Evolutionary conservation across 35 echinoderm and acorn worm species (phyloP), one percentile per base, ranked within the genome.

Genomic region (Anneissia japonica): DNA sequence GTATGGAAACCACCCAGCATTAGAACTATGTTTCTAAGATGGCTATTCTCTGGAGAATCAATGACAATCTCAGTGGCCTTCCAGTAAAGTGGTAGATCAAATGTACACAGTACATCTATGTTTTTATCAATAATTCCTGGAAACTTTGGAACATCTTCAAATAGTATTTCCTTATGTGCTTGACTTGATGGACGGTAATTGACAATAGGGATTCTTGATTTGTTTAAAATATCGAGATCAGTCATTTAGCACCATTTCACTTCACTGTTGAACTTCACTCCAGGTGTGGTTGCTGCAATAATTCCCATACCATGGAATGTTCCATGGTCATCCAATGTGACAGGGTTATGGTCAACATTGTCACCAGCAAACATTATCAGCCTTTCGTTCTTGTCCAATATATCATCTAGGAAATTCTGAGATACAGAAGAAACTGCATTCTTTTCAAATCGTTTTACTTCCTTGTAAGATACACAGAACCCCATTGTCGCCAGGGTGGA

Each of bases 271-370:
- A 38, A 35, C 36, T 83, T 74, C 46, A 36, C 33, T 30, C 28
- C 83, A 72, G 84, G 90, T 34, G 84, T 79, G 72, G 56, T 31
- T 31, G 88, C 38, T 10, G 92, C 88, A 77, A 94, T 90, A 11
- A 87, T 87, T 0, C 92, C 88, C 92, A 94, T 94, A 37, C 92
- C 88, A 90, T 94, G 92, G 37, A 94, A 94, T 41, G 92, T 74
- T 32, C 46, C 81, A 74, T 36, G 32, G n/a, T 83, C 92, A 84
- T 90, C 87, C 7, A 94, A 28, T 4, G 92, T 94, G 35, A 76
- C 21, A 3, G 83, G 41, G 74, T 90, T 90, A 74, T 94, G 92
- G 75, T 94, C 92, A 34, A 94, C 88, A 86, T 94, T 94, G 45
- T 94, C 92, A 30, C 84, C 83, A 46, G 74, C 43, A 74, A 82